Evolutionary conservation across 2,888 invertebrate species (phyloP), one percentile per base, ranked within the genome.

Genomic region (Synergus laeviventris): DNA sequence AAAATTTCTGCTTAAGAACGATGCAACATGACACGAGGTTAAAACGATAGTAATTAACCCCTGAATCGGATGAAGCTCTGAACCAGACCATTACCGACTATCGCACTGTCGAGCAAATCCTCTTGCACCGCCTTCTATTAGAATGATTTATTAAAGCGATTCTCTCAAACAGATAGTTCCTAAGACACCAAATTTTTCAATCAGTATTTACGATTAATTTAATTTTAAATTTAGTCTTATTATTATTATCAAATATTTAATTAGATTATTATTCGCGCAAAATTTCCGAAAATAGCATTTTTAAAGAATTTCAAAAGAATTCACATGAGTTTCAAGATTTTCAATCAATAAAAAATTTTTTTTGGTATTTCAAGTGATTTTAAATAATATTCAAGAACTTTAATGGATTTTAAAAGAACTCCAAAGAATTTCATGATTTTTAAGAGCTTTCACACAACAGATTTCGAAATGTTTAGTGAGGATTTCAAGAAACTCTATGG

Each of bases 21-120:
- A 64, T 62, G 36, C 79, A 75, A 81, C 82, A 84, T 82, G 79
- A 76, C 80, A 73, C 80, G 79, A 80, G 87, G 87, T 88, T 85
- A 84, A 85, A 87, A 83, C 86, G 84, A 88, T 86, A 86, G 85
- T 87, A 88, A 88, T 88, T 88, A 88, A 87, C 87, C 87, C 81
- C 79, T 80, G 82, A 84, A 87, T 87, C 84, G 85, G 86, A 84
- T 83, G 84, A 83, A 79, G 84, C 79, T 70, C 84, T 80, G 86
- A 84, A 87, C 84, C 84, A 83, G 85, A 84, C 86, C 81, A 86
- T 87, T 88, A 88, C 88, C 87, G 88, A 86, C 84, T 86, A 85
- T 84, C 83, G 82, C 83, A 80, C 82, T 84, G 81, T 83, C 83
- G 45, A 66, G 66, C 66, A 66, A 31, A 66, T 42, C 16, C 79